These are phyloP conservation scores for Syrphus vitripennis DNA, from an alignment of 2,888 invertebrate species.

Conservation along the genomic window DNA sequence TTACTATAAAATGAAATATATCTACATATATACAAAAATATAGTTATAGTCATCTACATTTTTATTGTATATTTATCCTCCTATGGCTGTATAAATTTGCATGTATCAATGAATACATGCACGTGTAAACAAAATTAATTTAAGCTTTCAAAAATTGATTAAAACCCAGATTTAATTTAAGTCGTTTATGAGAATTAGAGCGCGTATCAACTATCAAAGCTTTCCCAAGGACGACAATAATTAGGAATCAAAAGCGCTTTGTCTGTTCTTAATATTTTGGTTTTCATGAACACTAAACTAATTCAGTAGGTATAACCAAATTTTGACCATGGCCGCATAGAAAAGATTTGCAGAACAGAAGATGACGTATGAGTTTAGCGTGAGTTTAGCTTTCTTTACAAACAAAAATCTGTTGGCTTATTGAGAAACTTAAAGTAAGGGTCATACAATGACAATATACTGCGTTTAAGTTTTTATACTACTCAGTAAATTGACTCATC, in stretches of 20 bases:
- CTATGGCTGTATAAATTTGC: conserved; percentile 12
- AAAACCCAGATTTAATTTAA: not conserved
- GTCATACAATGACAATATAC: not conserved
- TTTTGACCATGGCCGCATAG: not conserved
- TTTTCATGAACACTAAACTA: not conserved
- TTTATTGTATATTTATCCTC: not conserved
- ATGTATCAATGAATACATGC: conserved; percentile 29
- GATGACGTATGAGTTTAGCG: conserved; percentile 26
- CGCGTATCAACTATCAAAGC: not conserved
- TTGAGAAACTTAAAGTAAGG: not conserved
- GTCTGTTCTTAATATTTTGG: not conserved
- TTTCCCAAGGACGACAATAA: not conserved
- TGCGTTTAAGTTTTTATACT: not conserved
- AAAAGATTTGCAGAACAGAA: not conserved
- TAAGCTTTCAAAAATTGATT: not conserved
- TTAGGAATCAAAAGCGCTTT: not conserved
- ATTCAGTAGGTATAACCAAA: not conserved
- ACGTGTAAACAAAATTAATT: conserved; percentile 25
- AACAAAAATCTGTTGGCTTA: not conserved
- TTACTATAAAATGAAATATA: not conserved
- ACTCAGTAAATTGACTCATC: not conserved
- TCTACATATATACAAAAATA: conserved; percentile 16
- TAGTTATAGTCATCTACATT: not conserved
- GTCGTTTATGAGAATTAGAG: not conserved
- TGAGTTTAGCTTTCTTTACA: not conserved